Base-by-base conservation (phyloP, 2,888 invertebrate species). In the Hedya salicella region DNA sequence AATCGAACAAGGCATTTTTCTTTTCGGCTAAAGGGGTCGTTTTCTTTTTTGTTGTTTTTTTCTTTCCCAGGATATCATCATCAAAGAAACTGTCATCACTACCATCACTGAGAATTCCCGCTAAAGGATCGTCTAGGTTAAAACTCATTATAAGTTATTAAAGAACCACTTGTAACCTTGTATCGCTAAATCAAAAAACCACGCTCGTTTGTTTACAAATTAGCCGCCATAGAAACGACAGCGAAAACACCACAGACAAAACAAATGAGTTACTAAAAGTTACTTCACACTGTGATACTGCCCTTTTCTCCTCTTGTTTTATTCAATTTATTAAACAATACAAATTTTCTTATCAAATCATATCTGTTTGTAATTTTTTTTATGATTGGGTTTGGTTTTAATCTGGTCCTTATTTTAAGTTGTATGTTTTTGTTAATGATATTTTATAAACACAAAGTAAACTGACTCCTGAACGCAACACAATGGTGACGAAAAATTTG, bases 71-170 rank as follows among this genome's bases (percentile, higher is more conserved):
- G 62, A 90, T 92, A 71, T 94, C 94, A 72, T 94, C 94, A 71
- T 95, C 95, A 75, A 95, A 95, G 76, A 95, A 95, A 83, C 95
- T 95, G 75, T 95, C 95, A 74, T 95, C 94, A 74, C 95, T 95
- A 66, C 94, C 95, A 77, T 95, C 95, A 76, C 95, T 95, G 50
- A 95, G 83, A 75, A 94, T 91, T 75, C 95, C 95, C 32, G 93
- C 95, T 69, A 95, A 82, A 11, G 95, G 94, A 82, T 95, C 95
- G 56, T 95, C 94, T 32, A 93, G 77, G 78, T 93, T 93, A 73
- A 94, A 93, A 87, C 88, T 93, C 93, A 94, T 94, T 59, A 13
- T 71, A 32, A 50, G 64, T 62, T n/a, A 46, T 57, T 57, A 60
- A 69, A 25, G 1, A 36, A 53, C 44, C 32, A 48, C 36, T 46